Base-by-base conservation (phyloP, 2,888 invertebrate species). In the Drosophila affinis region DNA sequence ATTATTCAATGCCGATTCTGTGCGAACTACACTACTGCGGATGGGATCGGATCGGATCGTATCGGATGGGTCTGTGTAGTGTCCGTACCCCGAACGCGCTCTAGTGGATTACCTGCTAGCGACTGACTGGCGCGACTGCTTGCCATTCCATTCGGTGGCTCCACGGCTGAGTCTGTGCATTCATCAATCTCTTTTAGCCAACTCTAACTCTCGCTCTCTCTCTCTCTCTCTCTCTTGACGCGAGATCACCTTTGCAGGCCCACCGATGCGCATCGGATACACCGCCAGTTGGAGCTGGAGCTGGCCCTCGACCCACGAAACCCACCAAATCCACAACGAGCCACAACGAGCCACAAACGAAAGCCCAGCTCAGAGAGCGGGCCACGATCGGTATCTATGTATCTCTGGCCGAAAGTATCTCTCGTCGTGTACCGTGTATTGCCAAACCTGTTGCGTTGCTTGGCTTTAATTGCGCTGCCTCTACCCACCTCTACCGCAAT, bases 21-120 rank as follows among this genome's bases (percentile, higher is more conserved):
- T 68, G 71, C 72, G 58, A 77, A 73, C 62, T 56, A 55, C 39
- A 73, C 62, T 56, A 55, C 39, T 39, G 39, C 39, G n/a, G 39
- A 0, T 14, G 6, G 14, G 14, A 14, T 14, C 39, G 52, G 29
- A 48, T 58, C 49, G 32, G 9, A 10, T 32, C 32, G 12, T 7
- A 29, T 29, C 29, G 29, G 29, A 29, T 29, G 29, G 29, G 29
- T 29, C 29, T 29, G 29, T 29, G 2, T 29, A 0, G 29, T 29
- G 77, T 89, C 90, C 88, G 90, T 78, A 73, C 76, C 85, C 65
- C 79, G 80, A 79, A 81, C 87, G 89, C 90, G 89, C 78, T 80
- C 87, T 76, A 78, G 79, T 89, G 79, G 87, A 81, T 85, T 87
- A 83, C 86, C 88, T 79, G 87, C 83, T 90, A 78, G 82, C 88